These are phyloP conservation scores for Sipha maydis DNA, from an alignment of 2,888 invertebrate genomes.

Conservation along the genomic window DNA sequence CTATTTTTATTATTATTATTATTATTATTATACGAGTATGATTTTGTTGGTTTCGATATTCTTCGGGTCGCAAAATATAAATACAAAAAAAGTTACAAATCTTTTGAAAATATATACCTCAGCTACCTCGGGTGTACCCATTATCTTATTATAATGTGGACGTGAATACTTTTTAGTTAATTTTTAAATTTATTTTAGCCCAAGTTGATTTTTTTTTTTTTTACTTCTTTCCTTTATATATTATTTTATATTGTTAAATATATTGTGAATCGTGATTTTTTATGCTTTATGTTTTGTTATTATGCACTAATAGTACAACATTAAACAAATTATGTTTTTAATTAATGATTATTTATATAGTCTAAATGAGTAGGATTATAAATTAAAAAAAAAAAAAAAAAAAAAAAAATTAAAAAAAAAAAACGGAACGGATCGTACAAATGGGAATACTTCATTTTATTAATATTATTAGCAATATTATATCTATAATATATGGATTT, in stretches of 20 bases:
- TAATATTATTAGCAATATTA: slow-evolving; percentile 59
- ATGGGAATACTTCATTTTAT: slow-evolving; percentile 49
- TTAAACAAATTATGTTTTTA: slow-evolving; percentile 62
- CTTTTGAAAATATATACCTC: slow-evolving; percentile 36
- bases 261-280: slow-evolving; percentile 58
- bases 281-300: slow-evolving; percentile 60
- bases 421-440: slow-evolving; percentile 61
- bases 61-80: slow-evolving; percentile 16
- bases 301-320: slow-evolving; percentile 62
- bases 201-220: slow-evolving; percentile 54
- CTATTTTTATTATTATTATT: slow-evolving; percentile 41
- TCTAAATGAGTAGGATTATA: slow-evolving; percentile 59
- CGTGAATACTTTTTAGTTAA: slow-evolving; percentile 48
- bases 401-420: slow-evolving; percentile 37
- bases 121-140: slow-evolving; percentile 44
- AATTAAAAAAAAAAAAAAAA: slow-evolving; percentile 33
- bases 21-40: background rate
- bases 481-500: slow-evolving; percentile 42
- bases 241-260: slow-evolving; percentile 60
- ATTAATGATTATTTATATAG: slow-evolving; percentile 62
- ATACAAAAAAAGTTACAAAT: slow-evolving; percentile 19
- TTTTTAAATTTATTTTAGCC: slow-evolving; percentile 57
- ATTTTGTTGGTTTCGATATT: slow-evolving; percentile 31
- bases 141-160: background rate
- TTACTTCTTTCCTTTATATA: slow-evolving; percentile 56